Evolutionary conservation across 92 coral and sea anemone species (phyloP), one percentile per base, ranked within the genome.

Genomic region (Ricordea florida): DNA sequence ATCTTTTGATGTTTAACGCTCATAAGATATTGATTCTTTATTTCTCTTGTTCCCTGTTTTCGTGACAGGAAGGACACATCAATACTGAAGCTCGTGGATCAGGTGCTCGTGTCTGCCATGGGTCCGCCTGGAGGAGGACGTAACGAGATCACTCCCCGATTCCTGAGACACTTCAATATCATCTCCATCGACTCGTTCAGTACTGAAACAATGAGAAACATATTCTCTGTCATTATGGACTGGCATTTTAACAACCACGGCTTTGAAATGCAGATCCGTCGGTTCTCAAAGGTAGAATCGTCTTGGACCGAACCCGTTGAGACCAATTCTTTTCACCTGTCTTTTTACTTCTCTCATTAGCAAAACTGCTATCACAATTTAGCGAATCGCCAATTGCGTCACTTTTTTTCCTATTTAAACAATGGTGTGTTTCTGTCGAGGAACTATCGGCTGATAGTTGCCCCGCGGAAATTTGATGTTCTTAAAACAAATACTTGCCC

Each of bases 61-160:
- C 0, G 43, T 64, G 26, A 17, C 76, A 94, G 98, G 72, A 94
- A 94, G 51, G 98, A 94, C 92, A 94, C 98, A 3, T 88, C 97
- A 3, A 51, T 69, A 10, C 89, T 94, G 38, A 81, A 64, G 60
- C 89, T 94, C 5, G 94, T 91, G 9, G 98, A 94, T 63, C 88
- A 80, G 85, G 59, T 94, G 57, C 35, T 94, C 37, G 94, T 91
- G 37, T 71, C 97, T 0, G 98, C 98, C 66, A 94, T 94, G 98
- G 98, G 97, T 27, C 98, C 98, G 0, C 98, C 98, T 0, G 98
- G 98, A 0, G 98, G 98, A 49, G 98, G 98, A 15, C 65, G 98
- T 23, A 94, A 94, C 37, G 97, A 91, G 57, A 91, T 94, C 44
- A 94, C 94, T 29, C 85, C 97, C 10, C 90, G 98, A 34, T 94